These are phyloP conservation scores for Rostratula benghalensis DNA, from an alignment of 2,113 vertebrate genomes.

Conservation along the genomic window DNA sequence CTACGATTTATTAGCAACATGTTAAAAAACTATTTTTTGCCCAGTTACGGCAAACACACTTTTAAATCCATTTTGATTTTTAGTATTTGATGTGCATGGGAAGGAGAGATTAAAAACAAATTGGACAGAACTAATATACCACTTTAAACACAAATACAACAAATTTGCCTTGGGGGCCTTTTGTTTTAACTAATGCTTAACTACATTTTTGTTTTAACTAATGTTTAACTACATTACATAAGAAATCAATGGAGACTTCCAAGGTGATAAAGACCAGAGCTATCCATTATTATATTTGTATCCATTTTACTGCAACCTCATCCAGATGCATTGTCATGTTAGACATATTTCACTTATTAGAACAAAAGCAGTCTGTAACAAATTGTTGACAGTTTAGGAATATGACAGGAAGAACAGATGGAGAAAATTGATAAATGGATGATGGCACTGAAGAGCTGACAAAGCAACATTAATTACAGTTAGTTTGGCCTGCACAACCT, in stretches of 20 bases:
- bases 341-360: background rate
- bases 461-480: background rate
- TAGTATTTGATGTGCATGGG: background rate
- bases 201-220: slow-evolving; percentile 20
- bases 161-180: background rate
- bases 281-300: background rate
- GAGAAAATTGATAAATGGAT: background rate
- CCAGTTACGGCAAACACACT: background rate
- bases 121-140: slow-evolving; percentile 6
- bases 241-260: slow-evolving; percentile 5
- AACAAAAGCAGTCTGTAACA: background rate
- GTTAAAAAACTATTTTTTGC: background rate
- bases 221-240: slow-evolving; percentile 31
- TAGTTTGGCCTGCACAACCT: background rate
- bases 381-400: background rate
- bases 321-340: background rate
- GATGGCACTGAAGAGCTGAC: background rate
- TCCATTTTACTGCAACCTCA: background rate
- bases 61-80: background rate
- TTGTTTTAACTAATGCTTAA: slow-evolving; percentile 33
- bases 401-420: background rate
- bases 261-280: slow-evolving; percentile 13
- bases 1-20: background rate
- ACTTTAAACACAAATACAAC: slow-evolving; percentile 20
- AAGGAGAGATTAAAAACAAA: slow-evolving; percentile 16